Evolutionary conservation across 2,113 vertebrate genomes (phyloP).

Genomic region (Pygoscelis adeliae): DNA sequence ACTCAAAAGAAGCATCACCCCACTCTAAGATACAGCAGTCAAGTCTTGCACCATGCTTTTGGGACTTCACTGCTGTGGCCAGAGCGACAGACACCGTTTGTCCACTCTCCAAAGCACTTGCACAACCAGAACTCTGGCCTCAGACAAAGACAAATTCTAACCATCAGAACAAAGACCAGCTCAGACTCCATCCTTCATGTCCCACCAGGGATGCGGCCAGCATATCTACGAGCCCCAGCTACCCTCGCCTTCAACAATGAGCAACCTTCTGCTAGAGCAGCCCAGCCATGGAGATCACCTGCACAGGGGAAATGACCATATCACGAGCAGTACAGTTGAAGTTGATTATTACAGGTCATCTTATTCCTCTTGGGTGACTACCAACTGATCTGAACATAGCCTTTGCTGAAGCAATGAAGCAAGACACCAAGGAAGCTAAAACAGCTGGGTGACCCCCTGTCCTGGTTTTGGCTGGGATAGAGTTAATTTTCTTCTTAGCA

Average conservation of each 20-base stretch:
- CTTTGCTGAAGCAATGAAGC: neutral
- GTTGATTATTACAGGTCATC: too few relatives aligned
- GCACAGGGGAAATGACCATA: rapidly evolving
- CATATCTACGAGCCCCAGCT: neutral
- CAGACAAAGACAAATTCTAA: neutral
- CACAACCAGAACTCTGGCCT: neutral
- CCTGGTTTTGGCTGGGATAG: too few relatives aligned
- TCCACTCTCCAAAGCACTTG: neutral
- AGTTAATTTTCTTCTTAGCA: too few relatives aligned
- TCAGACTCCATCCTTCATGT: neutral
- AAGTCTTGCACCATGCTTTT: neutral
- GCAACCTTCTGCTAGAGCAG: neutral
- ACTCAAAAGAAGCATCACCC: neutral
- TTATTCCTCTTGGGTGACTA: neutral
- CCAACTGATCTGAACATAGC: neutral
- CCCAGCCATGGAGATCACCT: rapidly evolving
- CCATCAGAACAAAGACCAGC: neutral
- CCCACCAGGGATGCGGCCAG: neutral
- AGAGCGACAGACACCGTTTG: neutral
- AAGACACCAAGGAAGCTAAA: neutral
- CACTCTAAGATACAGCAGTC: neutral
- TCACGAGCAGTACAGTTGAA: neutral
- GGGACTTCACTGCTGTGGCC: neutral
- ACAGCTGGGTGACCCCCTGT: neutral
- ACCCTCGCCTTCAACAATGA: neutral